phyloP scores from a whole-genome alignment of 1,140 invertebrate genomes.

The Brachionus sp. region DNA sequence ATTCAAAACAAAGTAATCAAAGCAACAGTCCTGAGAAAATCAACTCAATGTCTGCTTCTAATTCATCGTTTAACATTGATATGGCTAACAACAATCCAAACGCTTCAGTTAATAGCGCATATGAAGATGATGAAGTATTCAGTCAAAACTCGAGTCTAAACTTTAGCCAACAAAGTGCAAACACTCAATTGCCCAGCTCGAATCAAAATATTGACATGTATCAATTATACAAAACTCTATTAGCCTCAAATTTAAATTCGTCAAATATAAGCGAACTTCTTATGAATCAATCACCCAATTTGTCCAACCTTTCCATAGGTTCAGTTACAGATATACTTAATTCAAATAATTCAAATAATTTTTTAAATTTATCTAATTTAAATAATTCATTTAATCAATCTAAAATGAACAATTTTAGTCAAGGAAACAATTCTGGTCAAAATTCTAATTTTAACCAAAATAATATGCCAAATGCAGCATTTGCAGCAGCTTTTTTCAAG shows the following conservation, averaged over 20 bases:
- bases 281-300: background rate
- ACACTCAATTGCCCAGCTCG: background rate
- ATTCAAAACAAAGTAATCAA: background rate
- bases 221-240: slow-evolving; percentile 3
- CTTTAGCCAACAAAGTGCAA: background rate
- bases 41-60: slow-evolving; percentile 17
- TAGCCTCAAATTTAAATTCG: background rate
- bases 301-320: slow-evolving; percentile 9
- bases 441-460: background rate
- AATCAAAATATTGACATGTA: slow-evolving; percentile 35
- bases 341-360: slow-evolving; percentile 25
- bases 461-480: background rate
- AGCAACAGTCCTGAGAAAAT: slow-evolving; percentile 20
- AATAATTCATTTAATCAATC: slow-evolving; percentile 23
- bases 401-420: slow-evolving; percentile 11
- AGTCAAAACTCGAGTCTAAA: background rate
- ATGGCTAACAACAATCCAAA: slow-evolving; percentile 9
- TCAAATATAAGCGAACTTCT: background rate
- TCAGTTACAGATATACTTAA: background rate
- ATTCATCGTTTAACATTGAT: slow-evolving; percentile 15
- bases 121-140: slow-evolving; percentile 23
- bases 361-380: background rate
- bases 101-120: background rate
- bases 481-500: slow-evolving; percentile 13
- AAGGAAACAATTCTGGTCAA: background rate